These are phyloP conservation scores for Tympanuchus pallidicinctus DNA, from an alignment of 2,113 vertebrate genomes.

Conservation along the genomic window DNA sequence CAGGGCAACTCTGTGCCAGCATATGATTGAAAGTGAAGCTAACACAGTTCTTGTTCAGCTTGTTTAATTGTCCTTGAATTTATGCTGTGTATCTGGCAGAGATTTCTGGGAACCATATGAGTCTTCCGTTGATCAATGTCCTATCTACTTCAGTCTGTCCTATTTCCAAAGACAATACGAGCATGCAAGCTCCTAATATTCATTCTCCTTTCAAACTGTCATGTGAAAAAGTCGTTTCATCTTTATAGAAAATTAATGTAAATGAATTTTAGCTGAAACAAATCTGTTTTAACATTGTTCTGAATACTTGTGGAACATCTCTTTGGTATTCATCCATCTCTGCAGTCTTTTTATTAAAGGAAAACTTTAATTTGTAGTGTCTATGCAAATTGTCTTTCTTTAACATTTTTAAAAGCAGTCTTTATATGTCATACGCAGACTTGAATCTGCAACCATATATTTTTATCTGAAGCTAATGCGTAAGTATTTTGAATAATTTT, in stretches of 20 bases:
- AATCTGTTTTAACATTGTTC: background rate
- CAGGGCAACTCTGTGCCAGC: background rate
- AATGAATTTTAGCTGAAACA: background rate
- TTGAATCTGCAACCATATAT: background rate
- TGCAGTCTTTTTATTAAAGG: background rate
- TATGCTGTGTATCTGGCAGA: background rate
- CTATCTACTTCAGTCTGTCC: background rate
- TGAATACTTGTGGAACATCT: background rate
- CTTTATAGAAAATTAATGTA: background rate
- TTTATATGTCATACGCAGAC: accelerated
- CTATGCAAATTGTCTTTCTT: background rate
- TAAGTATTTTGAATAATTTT: background rate
- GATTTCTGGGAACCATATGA: background rate
- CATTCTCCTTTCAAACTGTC: background rate
- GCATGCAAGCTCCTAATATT: background rate
- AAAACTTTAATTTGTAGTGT: background rate
- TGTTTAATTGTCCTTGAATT: background rate
- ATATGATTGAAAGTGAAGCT: background rate
- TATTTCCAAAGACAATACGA: background rate
- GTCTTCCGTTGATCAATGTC: background rate
- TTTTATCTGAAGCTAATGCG: background rate
- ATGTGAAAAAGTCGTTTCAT: background rate
- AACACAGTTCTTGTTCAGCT: background rate
- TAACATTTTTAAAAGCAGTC: background rate
- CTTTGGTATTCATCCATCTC: background rate